These are phyloP conservation scores for Battus philenor DNA, from an alignment of 1,140 invertebrate genomes.

Conservation along the genomic window DNA sequence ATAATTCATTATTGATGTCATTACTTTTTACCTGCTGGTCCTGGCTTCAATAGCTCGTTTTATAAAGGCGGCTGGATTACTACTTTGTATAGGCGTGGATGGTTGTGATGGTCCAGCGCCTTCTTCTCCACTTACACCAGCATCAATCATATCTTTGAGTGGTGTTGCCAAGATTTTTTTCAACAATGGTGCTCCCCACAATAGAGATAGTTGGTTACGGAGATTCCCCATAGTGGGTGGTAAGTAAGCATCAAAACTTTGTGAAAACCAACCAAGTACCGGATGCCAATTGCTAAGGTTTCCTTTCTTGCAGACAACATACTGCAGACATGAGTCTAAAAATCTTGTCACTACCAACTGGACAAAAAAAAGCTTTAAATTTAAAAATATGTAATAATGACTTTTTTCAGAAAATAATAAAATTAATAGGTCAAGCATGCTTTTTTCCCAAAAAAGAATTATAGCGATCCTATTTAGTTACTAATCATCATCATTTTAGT, in stretches of 20 bases:
- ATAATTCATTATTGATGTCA: too few species aligned
- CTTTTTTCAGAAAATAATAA: too few species aligned
- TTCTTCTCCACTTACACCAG: constrained; percentile 49
- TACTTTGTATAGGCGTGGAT: constrained; percentile 59
- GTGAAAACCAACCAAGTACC: constrained; percentile 97
- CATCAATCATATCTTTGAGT: constrained; percentile 60
- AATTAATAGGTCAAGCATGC: too few species aligned
- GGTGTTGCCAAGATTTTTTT: constrained; percentile 61
- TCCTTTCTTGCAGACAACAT: constrained; percentile 90
- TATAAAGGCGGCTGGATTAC: constrained; percentile 64
- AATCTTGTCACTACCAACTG: constrained; percentile 88
- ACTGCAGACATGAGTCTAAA: constrained; percentile 89
- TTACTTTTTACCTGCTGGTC: constrained; percentile 73
- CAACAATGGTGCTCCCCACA: constrained; percentile 85
- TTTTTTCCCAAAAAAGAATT: too few species aligned
- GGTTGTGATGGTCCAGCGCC: constrained; percentile 63
- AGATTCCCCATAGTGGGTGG: constrained; percentile 89
- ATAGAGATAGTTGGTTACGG: constrained; percentile 87
- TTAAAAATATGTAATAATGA: too few species aligned
- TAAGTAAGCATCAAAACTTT: constrained; percentile 87
- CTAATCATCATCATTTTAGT: too few species aligned
- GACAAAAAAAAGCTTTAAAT: constrained; percentile 15
- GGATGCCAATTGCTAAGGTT: constrained; percentile 98
- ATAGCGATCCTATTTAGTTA: too few species aligned
- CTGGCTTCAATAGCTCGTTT: constrained; percentile 73